Conservation (phyloP, 2,113 vertebrate genomes). For the Tamias sibiricus region DNA sequence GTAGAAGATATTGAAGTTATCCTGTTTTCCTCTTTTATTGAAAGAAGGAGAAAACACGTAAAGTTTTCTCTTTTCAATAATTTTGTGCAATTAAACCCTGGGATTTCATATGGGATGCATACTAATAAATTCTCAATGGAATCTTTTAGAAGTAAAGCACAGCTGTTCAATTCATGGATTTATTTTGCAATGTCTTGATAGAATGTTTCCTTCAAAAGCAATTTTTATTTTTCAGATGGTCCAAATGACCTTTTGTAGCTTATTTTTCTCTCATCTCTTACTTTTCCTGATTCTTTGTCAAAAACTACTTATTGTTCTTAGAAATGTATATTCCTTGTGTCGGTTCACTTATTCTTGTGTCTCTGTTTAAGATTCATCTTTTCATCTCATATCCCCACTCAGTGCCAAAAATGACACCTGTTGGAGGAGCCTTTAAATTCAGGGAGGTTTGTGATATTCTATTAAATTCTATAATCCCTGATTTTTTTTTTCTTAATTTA, state of each 20-base stretch:
- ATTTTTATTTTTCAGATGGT: conserved; percentile 42
- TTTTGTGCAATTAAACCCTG: conserved; percentile 74
- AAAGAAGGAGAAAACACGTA: conserved; percentile 37
- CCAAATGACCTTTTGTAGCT: conserved; percentile 54
- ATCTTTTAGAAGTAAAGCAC: conserved; percentile 70
- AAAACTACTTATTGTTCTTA: background rate
- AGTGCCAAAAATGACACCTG: background rate
- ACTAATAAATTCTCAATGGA: conserved; percentile 74
- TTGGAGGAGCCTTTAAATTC: conserved; percentile 4
- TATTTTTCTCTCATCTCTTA: conserved; percentile 14
- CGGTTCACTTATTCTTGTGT: background rate
- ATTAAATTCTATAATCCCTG: background rate
- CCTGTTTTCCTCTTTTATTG: conserved; percentile 39
- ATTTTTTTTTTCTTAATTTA: conserved; percentile 46
- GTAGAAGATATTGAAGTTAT: background rate
- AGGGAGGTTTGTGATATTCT: background rate
- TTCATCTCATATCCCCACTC: background rate
- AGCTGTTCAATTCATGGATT: conserved; percentile 75
- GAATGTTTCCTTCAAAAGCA: conserved; percentile 38
- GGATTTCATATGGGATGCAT: conserved; percentile 64
- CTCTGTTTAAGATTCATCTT: background rate
- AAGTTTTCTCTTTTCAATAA: conserved; percentile 65
- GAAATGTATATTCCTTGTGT: background rate
- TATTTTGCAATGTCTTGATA: conserved; percentile 70
- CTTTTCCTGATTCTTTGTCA: background rate